Evolutionary conservation across 2,113 vertebrate genomes (phyloP), one percentile per base, ranked within the genome.

Genomic region (Otocyon megalotis): DNA sequence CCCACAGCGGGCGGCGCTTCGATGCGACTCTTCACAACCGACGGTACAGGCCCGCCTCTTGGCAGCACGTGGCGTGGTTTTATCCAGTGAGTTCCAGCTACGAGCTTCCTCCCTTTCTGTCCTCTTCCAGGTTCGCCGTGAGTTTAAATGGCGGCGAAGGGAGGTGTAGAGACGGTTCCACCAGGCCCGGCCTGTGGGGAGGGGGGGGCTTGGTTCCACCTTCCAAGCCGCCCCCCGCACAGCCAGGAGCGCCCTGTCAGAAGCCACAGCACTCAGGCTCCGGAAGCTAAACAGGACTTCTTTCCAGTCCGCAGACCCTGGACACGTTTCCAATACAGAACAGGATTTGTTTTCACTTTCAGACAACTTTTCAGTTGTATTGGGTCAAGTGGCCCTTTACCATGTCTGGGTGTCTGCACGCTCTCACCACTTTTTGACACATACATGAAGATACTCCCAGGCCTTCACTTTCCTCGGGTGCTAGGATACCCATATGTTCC

Each of bases 251-350:
- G 79, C 14, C 32, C 10, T 58, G 30, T 76, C 90, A 37, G 65
- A 43, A 67, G 7, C 37, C 16, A 53, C 30, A 71, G n/a, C 8
- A 76, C 58, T 54, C 37, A 19, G 11, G 26, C 20, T 35, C 48
- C 79, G 60, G 94, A 90, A 96, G 96, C 95, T 79, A 94, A 88
- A 88, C 8, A 50, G 65, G 67, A 96, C 37, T 90, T 93, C 60
- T 91, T 76, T 79, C 62, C 28, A 94, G 58, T 88, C 77, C 74
- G 62, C 35, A 94, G 67, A 92, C 43, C 20, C 11, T 65, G 65
- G 5, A 28, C 72, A 72, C 37, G 54, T 53, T 82, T 28, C 28
- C 58, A 71, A 72, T 14, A 85, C 10, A 85, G 62, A 28, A 54
- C 2, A 14, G 79, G 71, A 94, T 95, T 94, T 96, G 54, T 93